Percentiles rank a stretch among this genome's conserved stretches.
These are phyloP conservation scores for Eristalis intricaria DNA, from an alignment of 2,888 invertebrate species.

Conservation along the genomic window DNA sequence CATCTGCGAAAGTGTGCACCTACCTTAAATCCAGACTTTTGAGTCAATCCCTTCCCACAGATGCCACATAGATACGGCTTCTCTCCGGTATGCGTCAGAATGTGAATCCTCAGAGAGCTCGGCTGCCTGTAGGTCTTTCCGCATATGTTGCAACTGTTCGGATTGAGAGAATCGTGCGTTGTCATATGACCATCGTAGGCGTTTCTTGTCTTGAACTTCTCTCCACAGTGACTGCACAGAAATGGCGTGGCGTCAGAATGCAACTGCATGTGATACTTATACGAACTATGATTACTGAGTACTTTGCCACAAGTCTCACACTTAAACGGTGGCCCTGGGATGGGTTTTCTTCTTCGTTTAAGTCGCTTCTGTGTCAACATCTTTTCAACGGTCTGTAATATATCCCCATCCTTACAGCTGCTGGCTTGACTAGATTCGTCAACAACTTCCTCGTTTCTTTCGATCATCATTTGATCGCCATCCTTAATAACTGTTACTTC, in stretches of 20 bases:
- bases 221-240: constrained; percentile 78
- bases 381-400: background rate
- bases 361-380: constrained; percentile 42
- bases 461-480: constrained; percentile 47
- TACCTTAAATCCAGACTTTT: constrained; percentile 80
- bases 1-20: background rate
- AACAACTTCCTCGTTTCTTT: constrained; percentile 57
- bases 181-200: constrained; percentile 80
- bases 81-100: constrained; percentile 78
- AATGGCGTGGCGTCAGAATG: constrained; percentile 79
- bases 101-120: constrained; percentile 78
- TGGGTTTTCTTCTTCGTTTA: constrained; percentile 36
- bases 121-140: constrained; percentile 79
- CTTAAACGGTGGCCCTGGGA: constrained; percentile 71
- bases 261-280: constrained; percentile 80
- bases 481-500: constrained; percentile 43
- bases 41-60: constrained; percentile 80
- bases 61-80: constrained; percentile 79
- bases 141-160: constrained; percentile 78
- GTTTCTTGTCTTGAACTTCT: constrained; percentile 80
- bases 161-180: constrained; percentile 78
- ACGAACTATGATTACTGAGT: constrained; percentile 79
- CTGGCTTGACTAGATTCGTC: constrained; percentile 48
- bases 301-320: constrained; percentile 78
- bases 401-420: constrained; percentile 2